A percentile compares a stretch with the other conserved stretches of the same genome.
Evolutionary conservation across 2,113 vertebrate species (phyloP).

Genomic region (Melanocharis versteri): DNA sequence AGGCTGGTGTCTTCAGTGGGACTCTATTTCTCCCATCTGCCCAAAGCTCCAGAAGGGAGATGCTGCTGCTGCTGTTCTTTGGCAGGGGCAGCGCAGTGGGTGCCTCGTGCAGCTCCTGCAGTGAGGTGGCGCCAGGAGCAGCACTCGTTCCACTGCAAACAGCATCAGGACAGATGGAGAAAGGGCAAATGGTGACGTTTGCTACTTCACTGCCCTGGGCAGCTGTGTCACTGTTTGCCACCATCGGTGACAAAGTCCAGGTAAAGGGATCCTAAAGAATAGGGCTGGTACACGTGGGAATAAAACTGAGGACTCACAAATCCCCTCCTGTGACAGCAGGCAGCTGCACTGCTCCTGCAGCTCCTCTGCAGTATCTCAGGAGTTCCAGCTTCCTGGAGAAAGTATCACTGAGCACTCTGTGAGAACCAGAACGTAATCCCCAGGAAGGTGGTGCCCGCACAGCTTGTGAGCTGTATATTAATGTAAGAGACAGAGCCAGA

Average conservation of each 20-base stretch:
- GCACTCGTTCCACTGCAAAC: accelerated
- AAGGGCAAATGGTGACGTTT: neutral
- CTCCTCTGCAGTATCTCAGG: neutral
- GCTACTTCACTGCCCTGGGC: neutral
- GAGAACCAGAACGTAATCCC: neutral
- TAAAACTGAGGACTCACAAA: neutral
- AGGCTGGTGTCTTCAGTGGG: neutral
- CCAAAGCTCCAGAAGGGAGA: neutral
- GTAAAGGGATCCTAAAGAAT: neutral
- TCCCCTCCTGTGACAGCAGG: neutral
- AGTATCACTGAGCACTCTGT: neutral
- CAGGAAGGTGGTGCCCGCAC: neutral
- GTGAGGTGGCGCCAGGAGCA: neutral
- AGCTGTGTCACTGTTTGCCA: neutral
- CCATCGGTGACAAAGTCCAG: neutral
- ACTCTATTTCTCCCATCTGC: neutral
- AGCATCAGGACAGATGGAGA: accelerated
- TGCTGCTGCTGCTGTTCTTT: neutral
- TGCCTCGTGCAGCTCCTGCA: neutral
- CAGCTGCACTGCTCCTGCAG: neutral
- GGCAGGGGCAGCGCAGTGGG: neutral
- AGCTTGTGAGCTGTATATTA: neutral
- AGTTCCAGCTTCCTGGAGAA: neutral
- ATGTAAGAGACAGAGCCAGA: neutral
- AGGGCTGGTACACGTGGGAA: neutral